Evolutionary conservation across 1,140 invertebrate genomes (phyloP), one percentile per base, ranked within the genome.

Genomic region (Pollicipes pollicipes): DNA sequence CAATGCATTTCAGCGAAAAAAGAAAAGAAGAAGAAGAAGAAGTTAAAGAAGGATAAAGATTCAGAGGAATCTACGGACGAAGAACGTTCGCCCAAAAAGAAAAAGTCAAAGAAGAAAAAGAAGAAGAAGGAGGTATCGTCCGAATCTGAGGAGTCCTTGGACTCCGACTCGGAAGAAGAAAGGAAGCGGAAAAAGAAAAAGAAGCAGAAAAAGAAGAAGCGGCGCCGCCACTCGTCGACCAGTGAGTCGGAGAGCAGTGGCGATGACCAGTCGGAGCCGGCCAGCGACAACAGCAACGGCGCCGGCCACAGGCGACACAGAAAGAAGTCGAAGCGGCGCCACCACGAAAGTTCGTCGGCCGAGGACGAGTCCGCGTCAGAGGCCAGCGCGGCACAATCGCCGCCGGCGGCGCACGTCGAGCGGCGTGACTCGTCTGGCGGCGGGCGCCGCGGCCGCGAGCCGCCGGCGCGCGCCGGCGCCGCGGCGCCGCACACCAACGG

Each of bases 151-250:
- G 64, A 66, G 3, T 66, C 64, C 3, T 10, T 6, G 17, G 64
- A 66, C 8, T 28, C 27, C 26, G 64, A 27, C n/a, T 66, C 64
- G 10, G 64, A 66, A 13, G 27, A 29, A 10, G 64, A 66, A 24
- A 21, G 64, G 6, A 4, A 10, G 10, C n/a, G 28, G n/a, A 66
- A 66, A n/a, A 66, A 66, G 64, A 66, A 29, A 29, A 66, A 66
- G 64, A 66, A 66, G 27, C 64, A 66, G n/a, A 66, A 66, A n/a
- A 66, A 66, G 64, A 66, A 66, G 27, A 27, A 66, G 27, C 3
- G 17, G 17, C 64, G 64, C 17, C 64, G 64, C 28, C 64, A 66
- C 26, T 66, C 64, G 17, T 27, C 28, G n/a, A 28, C 10, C 64
- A 66, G 64, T 17, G 64, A 66, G 17, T 28, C 64, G 16, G 64